Conservation (phyloP, 53 echinoderm and acorn worm species). For the Echinarachnius parma region DNA sequence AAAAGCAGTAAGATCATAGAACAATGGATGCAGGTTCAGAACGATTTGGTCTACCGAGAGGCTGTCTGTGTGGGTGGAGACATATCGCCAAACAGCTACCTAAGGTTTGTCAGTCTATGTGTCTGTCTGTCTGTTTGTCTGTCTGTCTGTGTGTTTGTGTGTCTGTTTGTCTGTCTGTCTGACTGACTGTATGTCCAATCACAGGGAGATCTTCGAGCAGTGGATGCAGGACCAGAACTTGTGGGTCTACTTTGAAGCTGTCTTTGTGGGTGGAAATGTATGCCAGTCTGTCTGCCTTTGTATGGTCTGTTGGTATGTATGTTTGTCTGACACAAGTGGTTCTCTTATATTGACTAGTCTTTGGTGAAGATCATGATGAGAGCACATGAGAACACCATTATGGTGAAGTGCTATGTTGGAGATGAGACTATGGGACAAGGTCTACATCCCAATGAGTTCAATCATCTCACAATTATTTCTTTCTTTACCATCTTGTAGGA, state of each 20-base stretch:
- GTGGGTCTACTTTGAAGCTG: conserved; percentile 98
- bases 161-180: no score
- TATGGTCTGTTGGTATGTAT: not conserved
- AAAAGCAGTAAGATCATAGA: conserved; percentile 99
- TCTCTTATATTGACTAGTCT: conserved; percentile 97
- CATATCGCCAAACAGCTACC: conserved; percentile 98
- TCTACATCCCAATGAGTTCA: no score
- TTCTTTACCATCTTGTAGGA: conserved; percentile 46
- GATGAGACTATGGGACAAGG: conserved; percentile 98
- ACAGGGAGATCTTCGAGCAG: conserved; percentile 98
- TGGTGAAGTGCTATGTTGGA: conserved; percentile 96
- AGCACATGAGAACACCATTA: conserved; percentile 98
- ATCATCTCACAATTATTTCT: no score
- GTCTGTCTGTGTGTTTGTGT: no score
- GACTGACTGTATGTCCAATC: no score
- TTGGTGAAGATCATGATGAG: conserved; percentile 99
- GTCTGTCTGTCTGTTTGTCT: no score
- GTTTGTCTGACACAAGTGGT: no score
- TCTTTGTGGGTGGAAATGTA: no score
- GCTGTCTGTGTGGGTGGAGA: conserved; percentile 99
- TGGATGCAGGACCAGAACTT: conserved; percentile 99
- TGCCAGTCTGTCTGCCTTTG: not conserved
- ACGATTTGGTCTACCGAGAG: conserved; percentile 96
- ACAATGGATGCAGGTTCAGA: conserved; percentile 99
- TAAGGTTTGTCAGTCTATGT: conserved; percentile 55